Percentiles rank a stretch among this genome's conserved stretches.
Conservation (phyloP, 2,113 vertebrate genomes). For the Phasianus colchicus region DNA sequence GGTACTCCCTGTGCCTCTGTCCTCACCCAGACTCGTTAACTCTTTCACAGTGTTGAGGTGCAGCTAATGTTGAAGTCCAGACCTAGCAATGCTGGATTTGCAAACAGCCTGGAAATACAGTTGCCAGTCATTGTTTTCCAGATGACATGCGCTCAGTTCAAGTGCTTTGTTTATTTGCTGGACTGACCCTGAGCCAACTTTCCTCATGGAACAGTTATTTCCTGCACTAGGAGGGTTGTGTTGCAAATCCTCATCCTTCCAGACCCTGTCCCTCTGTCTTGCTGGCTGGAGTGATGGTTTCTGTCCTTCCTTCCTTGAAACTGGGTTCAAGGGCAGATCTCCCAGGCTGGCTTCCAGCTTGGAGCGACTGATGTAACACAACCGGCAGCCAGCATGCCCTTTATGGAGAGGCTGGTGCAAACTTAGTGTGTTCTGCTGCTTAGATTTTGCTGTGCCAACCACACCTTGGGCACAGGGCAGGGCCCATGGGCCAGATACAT, state of each 20-base stretch:
- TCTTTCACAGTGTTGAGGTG: not conserved
- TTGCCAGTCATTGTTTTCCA: not conserved
- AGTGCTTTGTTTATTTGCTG: not conserved
- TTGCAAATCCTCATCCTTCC: not conserved
- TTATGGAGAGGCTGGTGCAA: not conserved
- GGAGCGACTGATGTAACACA: fast-evolving
- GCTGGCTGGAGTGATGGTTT: not conserved
- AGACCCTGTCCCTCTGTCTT: not conserved
- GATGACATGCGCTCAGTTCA: not conserved
- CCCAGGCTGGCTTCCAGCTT: not conserved
- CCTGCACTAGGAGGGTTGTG: not conserved
- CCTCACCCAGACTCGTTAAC: not conserved
- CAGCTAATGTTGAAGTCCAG: fast-evolving
- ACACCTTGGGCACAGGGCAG: not conserved
- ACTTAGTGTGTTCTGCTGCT: not conserved
- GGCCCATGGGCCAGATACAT: fast-evolving
- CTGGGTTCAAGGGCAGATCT: conserved; percentile 14
- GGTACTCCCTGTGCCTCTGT: not conserved
- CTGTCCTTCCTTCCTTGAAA: not conserved
- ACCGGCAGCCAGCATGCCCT: not conserved
- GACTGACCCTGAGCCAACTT: not conserved
- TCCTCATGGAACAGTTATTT: conserved; percentile 35
- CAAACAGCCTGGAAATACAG: not conserved
- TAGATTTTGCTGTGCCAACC: not conserved
- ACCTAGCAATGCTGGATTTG: not conserved